Base-by-base conservation (phyloP, 2,113 vertebrate species). In the Pteronura brasiliensis region DNA sequence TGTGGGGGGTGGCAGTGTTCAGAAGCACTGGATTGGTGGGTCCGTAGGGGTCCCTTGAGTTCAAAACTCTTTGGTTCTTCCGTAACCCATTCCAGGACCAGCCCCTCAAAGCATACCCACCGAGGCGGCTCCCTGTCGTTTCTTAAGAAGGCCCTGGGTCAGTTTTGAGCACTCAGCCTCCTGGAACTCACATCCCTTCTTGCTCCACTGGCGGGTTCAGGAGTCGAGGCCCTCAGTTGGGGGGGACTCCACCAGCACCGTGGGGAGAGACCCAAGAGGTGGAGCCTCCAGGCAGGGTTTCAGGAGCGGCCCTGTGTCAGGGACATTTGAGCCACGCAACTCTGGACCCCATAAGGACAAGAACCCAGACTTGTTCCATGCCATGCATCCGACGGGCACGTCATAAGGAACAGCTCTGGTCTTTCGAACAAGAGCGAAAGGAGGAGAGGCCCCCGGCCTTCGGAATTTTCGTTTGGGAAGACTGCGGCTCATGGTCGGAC, bases 71-170 rank as follows among this genome's bases (percentile, higher is more conserved):
- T 44, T 36, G 77, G 25, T n/a, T 72, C 59, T 52, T 49, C 18
- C 23, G 3, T 61, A 6, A 72, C 36, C 18, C 1, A 7, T 57
- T 3, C 4, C 1, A 0, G 17, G 55, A 71, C 92, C 59, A 76
- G 42, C 57, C 27, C 2, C 69, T 34, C 63, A 23, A 29, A 93
- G n/a, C 36, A 0, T 3, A 27, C 0, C 6, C 9, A 2, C 49
- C 1, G 2, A 31, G 84, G 23, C 9, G 0, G n/a, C 47, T 88
- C 15, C 0, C 23, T 18, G 0, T 3, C 3, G 8, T 18, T 6
- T 21, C 52, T 14, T 20, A 2, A 3, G 61, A 49, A 25, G 36
- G 17, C 27, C 21, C 6, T 25, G 1, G 7, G 63, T 44, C 47
- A 18, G 1, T 15, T 4, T 23, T n/a, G 72, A 9, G 13, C 44